Evolutionary conservation across 2,113 vertebrate genomes (phyloP).

Genomic region (Dipodomys stephensi): DNA sequence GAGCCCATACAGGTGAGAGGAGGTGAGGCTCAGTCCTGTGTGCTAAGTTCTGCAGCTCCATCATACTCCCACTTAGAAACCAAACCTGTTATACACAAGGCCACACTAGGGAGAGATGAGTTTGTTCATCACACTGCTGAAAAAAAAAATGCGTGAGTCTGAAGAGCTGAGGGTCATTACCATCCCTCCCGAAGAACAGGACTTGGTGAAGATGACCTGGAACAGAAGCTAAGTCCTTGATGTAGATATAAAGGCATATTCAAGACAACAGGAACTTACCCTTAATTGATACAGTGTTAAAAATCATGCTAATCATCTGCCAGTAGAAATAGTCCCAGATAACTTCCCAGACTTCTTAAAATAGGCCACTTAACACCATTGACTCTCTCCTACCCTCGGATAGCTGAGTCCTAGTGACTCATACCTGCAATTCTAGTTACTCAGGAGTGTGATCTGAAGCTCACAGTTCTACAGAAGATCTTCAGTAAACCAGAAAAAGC

Average conservation of each 20-base stretch:
- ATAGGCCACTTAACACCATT: neutral
- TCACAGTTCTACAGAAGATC: too few species aligned
- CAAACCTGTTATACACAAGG: neutral
- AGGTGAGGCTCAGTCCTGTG: neutral
- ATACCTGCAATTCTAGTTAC: too few species aligned
- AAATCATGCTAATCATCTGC: neutral
- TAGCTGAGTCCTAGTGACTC: too few species aligned
- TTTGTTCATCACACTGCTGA: neutral
- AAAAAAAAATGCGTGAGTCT: neutral
- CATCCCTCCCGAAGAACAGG: neutral
- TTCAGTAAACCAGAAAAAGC: too few species aligned
- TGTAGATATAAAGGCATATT: neutral
- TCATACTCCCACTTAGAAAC: too few species aligned
- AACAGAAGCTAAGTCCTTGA: constrained; percentile 25
- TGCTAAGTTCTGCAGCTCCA: neutral
- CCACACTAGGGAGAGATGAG: too few species aligned
- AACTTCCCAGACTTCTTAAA: neutral
- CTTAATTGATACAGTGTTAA: constrained; percentile 36
- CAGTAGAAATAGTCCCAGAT: neutral
- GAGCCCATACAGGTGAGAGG: neutral
- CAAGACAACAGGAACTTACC: neutral
- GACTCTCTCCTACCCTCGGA: neutral
- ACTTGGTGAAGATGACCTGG: neutral
- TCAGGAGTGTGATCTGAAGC: too few species aligned
- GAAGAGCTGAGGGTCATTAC: neutral